These are phyloP conservation scores for Bicyclus anynana DNA, from an alignment of 1,140 invertebrate species.

Conservation along the genomic window DNA sequence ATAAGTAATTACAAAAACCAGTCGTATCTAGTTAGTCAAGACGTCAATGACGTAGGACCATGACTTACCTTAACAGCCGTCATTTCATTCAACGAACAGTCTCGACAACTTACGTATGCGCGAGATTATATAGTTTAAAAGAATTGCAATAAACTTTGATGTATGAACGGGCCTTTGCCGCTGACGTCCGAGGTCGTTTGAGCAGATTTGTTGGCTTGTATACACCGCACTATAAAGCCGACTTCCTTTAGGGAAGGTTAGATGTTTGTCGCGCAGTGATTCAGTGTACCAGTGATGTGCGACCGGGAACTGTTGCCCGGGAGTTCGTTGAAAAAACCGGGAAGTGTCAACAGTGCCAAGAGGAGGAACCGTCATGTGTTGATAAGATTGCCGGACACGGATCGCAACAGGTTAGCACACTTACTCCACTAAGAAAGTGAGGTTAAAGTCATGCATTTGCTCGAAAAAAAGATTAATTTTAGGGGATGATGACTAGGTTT, in stretches of 20 bases:
- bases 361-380: constrained; percentile 47
- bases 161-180: constrained; percentile 28
- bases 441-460: too few species aligned
- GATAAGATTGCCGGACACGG: constrained; percentile 48
- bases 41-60: neutral
- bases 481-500: too few species aligned
- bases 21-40: neutral
- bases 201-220: constrained; percentile 29
- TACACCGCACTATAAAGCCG: constrained; percentile 27
- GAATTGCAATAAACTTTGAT: neutral
- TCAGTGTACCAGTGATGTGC: constrained; percentile 23
- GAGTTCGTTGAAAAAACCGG: constrained; percentile 50
- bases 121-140: neutral
- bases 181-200: constrained; percentile 32
- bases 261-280: constrained; percentile 1
- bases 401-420: constrained; percentile 36
- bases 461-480: too few species aligned
- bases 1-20: neutral
- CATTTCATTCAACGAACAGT: constrained; percentile 18
- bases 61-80: constrained; percentile 5
- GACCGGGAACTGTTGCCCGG: constrained; percentile 45
- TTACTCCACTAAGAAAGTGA: too few species aligned
- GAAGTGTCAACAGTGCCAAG: constrained; percentile 25
- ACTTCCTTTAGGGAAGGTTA: constrained; percentile 26
- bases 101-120: neutral